These are phyloP conservation scores for Tribolium madens DNA, from an alignment of 1,140 invertebrate species.

Conservation along the genomic window DNA sequence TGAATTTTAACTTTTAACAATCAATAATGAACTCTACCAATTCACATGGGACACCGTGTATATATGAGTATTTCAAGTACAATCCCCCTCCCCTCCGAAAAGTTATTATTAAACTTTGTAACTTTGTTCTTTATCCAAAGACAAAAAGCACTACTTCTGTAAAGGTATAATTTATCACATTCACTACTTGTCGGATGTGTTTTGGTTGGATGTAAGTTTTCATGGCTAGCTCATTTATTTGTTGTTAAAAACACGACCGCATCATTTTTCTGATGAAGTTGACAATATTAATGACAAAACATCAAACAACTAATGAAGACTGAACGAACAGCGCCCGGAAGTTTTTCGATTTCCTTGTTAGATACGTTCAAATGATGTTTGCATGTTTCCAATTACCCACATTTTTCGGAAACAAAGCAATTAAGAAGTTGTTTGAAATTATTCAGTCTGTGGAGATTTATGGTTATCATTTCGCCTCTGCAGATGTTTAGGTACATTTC, in stretches of 20 bases:
- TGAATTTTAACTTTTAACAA: no score
- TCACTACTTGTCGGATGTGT: constrained; percentile 24
- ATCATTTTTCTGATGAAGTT: constrained; percentile 35
- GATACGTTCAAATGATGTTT: constrained; percentile 24
- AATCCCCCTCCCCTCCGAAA: no score
- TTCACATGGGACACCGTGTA: no score
- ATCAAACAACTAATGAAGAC: constrained; percentile 36
- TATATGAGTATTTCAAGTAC: no score
- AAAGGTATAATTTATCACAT: constrained; percentile 7
- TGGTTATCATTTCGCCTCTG: background rate
- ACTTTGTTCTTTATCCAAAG: no score
- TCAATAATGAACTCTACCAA: no score
- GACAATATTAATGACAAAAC: constrained; percentile 33
- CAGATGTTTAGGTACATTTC: background rate
- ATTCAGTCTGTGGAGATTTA: constrained; percentile 9
- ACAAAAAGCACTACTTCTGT: background rate
- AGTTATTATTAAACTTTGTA: no score
- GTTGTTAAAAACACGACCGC: constrained; percentile 30
- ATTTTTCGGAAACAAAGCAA: constrained; percentile 34
- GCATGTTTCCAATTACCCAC: constrained; percentile 23
- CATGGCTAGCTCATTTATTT: constrained; percentile 29
- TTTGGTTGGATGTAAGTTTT: constrained; percentile 30
- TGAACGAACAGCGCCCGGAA: constrained; percentile 1
- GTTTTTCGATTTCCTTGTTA: constrained; percentile 14
- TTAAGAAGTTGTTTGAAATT: constrained; percentile 13